These are phyloP conservation scores for Oryctolagus cuniculus DNA, from an alignment of 2,113 vertebrate genomes.

Conservation along the genomic window mOryCun1.1 NC_091436.1:48215501-48216000, in stretches of 20 bases:
- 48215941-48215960: slow-evolving; percentile 61
- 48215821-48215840: slow-evolving; percentile 38
- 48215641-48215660: not conserved
- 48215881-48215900: slow-evolving; percentile 53
- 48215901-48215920: not conserved
- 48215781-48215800: not conserved
- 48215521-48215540: not conserved
- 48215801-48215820: not conserved
- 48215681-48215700: slow-evolving; percentile 41
- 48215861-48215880: slow-evolving; percentile 26
- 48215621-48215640: not conserved
- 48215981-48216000: slow-evolving; percentile 56
- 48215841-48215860: slow-evolving; percentile 53
- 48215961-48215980: slow-evolving; percentile 28
- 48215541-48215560: not conserved
- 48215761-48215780: not conserved
- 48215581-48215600: not conserved
- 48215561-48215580: not conserved
- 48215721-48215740: not conserved
- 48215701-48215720: not conserved
- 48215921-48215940: not conserved
- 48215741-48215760: not conserved
- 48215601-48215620: not conserved
- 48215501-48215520: not conserved
- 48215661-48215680: not conserved